These are phyloP conservation scores for Pteronotus mesoamericanus DNA, from an alignment of 2,797 vertebrate genomes.

Conservation along the genomic window DNA sequence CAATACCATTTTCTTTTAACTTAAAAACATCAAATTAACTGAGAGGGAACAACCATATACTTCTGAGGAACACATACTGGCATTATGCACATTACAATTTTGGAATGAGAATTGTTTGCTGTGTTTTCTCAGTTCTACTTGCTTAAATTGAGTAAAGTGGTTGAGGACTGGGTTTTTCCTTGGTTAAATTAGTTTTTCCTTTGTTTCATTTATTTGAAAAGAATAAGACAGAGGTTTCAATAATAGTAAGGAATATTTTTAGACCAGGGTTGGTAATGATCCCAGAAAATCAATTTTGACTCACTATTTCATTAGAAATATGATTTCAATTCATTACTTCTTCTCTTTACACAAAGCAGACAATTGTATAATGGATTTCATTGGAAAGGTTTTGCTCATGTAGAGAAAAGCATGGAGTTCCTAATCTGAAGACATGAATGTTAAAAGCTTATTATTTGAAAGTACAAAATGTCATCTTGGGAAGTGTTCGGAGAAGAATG, in stretches of 20 bases:
- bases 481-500: neutral
- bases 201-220: conserved; percentile 28
- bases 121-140: neutral
- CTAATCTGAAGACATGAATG: neutral
- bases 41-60: neutral
- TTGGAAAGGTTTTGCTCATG: neutral
- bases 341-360: neutral
- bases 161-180: neutral
- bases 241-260: neutral
- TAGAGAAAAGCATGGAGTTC: neutral
- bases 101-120: neutral
- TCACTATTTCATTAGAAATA: conserved; percentile 15
- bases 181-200: neutral
- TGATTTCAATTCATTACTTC: neutral
- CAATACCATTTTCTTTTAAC: neutral
- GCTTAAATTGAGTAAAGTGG: neutral
- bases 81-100: neutral
- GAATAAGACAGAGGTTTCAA: conserved; percentile 1
- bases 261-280: neutral
- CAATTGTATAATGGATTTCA: neutral
- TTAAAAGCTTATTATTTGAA: neutral
- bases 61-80: neutral
- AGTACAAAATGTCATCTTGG: neutral
- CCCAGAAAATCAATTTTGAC: neutral
- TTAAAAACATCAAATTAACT: neutral